These are phyloP conservation scores for Dilophus febrilis DNA, from an alignment of 2,888 invertebrate species.

Conservation along the genomic window DNA sequence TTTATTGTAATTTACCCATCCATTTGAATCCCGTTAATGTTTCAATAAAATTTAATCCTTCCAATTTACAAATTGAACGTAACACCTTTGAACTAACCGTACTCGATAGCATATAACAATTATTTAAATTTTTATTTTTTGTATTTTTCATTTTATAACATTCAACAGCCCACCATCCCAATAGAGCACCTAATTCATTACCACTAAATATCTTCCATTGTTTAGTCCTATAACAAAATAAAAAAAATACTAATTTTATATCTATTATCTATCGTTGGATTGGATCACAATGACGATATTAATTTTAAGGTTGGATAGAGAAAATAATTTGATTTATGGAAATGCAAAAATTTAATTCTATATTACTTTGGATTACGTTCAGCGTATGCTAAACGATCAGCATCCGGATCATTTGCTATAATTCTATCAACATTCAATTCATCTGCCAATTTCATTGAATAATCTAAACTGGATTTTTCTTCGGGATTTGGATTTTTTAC, in stretches of 20 bases:
- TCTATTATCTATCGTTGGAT: too few species aligned
- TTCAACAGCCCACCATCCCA: constrained; percentile 85
- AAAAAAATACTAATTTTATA: too few species aligned
- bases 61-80: constrained; percentile 55
- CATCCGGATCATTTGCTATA: constrained; percentile 96
- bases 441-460: constrained; percentile 65
- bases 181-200: constrained; percentile 83
- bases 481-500: constrained; percentile 98
- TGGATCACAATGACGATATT: too few species aligned
- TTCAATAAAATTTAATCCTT: constrained; percentile 64
- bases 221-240: constrained; percentile 28
- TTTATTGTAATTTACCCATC: constrained; percentile 56
- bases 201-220: constrained; percentile 85
- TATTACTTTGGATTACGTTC: constrained; percentile 55
- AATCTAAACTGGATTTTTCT: constrained; percentile 63
- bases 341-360: too few species aligned
- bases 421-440: constrained; percentile 50
- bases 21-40: constrained; percentile 98
- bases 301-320: too few species aligned
- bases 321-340: too few species aligned
- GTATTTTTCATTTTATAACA: constrained; percentile 36
- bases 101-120: constrained; percentile 76
- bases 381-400: constrained; percentile 87
- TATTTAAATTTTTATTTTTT: constrained; percentile 30
- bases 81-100: constrained; percentile 95